Base-by-base conservation (phyloP, 2,797 vertebrate species). In the Oreonectes daqikongensis region DNA sequence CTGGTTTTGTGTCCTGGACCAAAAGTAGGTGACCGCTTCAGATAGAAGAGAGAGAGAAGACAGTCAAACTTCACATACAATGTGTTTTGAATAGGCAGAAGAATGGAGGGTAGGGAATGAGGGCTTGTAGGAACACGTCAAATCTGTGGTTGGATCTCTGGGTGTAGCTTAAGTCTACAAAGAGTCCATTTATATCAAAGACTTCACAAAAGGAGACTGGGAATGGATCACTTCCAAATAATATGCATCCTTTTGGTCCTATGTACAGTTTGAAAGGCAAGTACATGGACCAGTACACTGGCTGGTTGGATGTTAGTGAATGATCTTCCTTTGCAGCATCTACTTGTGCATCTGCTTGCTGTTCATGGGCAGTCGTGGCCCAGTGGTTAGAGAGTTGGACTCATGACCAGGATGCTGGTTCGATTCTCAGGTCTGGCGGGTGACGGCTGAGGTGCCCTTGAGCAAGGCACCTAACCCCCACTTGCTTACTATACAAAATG, bases 1-100 rank as follows among this genome's bases (percentile, higher is more conserved):
- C 95, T 96, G 95, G 96, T 94, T 97, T 96, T 97, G 94, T 94
- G 95, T 94, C 94, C 90, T 86, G 95, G 95, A 93, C 94, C 94
- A 87, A 96, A 95, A 92, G 96, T 95, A 74, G 96, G 95, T 90
- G 96, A 96, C 87, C 87, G 95, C 97, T 99, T 97, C 86, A 84
- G 84, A 81, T 70, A 68, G 83, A 81, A 86, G 81, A 89, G 84
- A 85, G 71, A 86, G 50, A 79, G 42, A 72, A 68, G 55, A 76
- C 80, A 90, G 81, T 91, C 75, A 90, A 81, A 89, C 26, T 69
- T 77, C 26, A 69, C 55, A 44, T 26, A 35, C n/a, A 52, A 22
- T 67, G 53, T 73, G 81, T 75, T 40, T 61, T 35, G 61, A 24
- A n/a, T 32, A 61, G 55, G 22, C 46, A 35, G 20, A 26, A 26